Evolutionary conservation across 2,888 invertebrate genomes (phyloP).

Genomic region (Patella ulyssiponensis): DNA sequence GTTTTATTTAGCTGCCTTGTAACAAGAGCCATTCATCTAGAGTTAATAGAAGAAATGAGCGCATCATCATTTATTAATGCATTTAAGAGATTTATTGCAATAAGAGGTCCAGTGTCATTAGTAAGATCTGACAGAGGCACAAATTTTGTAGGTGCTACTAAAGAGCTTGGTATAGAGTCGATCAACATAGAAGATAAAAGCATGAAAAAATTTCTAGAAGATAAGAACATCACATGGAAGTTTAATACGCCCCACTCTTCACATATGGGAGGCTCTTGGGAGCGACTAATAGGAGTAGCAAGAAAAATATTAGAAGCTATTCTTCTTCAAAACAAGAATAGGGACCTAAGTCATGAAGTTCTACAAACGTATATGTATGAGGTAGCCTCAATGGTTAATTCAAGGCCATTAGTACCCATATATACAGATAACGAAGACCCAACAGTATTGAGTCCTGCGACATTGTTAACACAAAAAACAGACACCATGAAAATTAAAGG

Average conservation of each 20-base stretch:
- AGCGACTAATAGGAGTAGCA: slow-evolving; percentile 36
- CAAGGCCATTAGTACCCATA: slow-evolving; percentile 33
- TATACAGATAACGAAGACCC: slow-evolving; percentile 37
- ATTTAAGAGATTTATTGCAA: slow-evolving; percentile 35
- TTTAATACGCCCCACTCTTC: slow-evolving; percentile 41
- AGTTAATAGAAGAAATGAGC: slow-evolving; percentile 40
- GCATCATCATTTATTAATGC: slow-evolving; percentile 44
- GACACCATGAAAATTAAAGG: slow-evolving; percentile 7
- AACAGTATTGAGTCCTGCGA: slow-evolving; percentile 31
- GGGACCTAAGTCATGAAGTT: slow-evolving; percentile 28
- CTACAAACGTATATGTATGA: slow-evolving; percentile 40
- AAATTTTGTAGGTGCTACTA: not conserved
- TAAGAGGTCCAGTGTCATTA: slow-evolving; percentile 15
- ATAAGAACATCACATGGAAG: slow-evolving; percentile 24
- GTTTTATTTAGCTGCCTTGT: slow-evolving; percentile 39
- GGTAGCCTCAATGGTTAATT: slow-evolving; percentile 39
- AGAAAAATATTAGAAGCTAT: slow-evolving; percentile 32
- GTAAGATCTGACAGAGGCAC: not conserved
- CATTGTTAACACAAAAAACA: slow-evolving; percentile 34
- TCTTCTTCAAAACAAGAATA: no score
- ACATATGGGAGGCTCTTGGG: slow-evolving; percentile 40
- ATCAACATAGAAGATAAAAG: not conserved
- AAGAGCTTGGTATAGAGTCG: not conserved
- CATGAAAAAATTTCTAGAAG: not conserved
- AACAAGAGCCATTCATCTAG: slow-evolving; percentile 42